phyloP scores from a whole-genome alignment of 2,797 vertebrate species.

The Acanthurus leucopareius region DNA sequence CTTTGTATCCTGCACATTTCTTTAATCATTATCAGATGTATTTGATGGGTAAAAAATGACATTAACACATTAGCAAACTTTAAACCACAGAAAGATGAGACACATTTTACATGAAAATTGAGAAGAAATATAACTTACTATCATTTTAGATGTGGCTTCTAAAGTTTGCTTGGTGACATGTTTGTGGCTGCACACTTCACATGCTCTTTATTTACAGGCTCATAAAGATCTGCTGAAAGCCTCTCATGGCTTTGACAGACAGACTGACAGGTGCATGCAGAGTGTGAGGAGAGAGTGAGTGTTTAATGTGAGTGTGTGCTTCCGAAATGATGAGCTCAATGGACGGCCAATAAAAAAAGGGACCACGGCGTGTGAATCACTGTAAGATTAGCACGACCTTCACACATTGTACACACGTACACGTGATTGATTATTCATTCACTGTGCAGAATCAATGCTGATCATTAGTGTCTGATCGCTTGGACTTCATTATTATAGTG shows the following conservation, averaged over 20 bases:
- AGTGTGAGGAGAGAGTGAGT: conserved; percentile 11
- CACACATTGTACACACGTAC: conserved; percentile 2
- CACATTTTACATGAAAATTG: background rate
- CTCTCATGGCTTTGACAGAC: conserved; percentile 27
- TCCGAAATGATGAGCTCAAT: conserved; percentile 55
- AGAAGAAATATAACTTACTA: background rate
- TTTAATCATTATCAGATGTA: background rate
- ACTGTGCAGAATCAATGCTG: background rate
- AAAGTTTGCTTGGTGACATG: conserved; percentile 35
- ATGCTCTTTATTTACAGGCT: conserved; percentile 59
- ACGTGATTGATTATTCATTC: background rate
- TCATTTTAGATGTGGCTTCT: conserved; percentile 27
- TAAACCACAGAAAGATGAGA: no score
- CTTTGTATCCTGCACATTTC: background rate
- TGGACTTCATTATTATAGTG: conserved; percentile 10
- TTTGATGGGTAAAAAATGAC: background rate
- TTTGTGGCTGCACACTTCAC: conserved; percentile 42
- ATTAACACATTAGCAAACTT: background rate
- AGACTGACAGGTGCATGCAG: conserved; percentile 59
- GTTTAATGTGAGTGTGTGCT: conserved; percentile 36
- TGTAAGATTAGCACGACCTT: conserved; percentile 57
- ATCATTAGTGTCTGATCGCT: conserved; percentile 24
- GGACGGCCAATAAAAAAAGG: conserved; percentile 51
- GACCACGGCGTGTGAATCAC: conserved; percentile 46
- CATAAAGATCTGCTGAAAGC: conserved; percentile 58